Conservation (phyloP, 2,113 vertebrate species). For the Oxyruncus cristatus region DNA sequence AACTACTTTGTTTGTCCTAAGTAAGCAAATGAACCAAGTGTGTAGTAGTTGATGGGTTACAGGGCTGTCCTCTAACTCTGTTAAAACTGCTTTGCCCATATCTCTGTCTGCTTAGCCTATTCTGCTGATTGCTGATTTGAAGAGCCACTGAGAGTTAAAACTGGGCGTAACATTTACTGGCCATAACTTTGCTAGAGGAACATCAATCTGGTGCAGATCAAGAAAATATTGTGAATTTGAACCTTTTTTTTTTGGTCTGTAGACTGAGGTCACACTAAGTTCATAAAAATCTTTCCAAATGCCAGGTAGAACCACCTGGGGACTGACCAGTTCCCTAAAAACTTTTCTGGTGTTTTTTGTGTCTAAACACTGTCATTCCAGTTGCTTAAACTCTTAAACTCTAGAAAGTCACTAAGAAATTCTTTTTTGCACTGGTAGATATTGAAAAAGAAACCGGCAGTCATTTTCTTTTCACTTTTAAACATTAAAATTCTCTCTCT, state of each 20-base stretch:
- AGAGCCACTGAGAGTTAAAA: background rate
- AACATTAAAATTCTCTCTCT: background rate
- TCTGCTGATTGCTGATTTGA: background rate
- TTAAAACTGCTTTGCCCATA: background rate
- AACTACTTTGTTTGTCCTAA: background rate
- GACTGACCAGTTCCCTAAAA: background rate
- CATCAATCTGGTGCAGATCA: background rate
- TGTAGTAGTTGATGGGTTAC: background rate
- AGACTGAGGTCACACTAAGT: background rate
- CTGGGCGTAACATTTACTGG: background rate
- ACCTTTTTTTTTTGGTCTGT: background rate
- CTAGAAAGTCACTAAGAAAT: background rate
- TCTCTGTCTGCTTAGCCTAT: background rate
- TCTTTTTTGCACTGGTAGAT: background rate
- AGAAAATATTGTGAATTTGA: background rate
- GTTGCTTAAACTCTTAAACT: background rate
- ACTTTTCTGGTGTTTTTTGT: background rate
- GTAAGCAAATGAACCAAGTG: background rate
- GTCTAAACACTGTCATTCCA: background rate
- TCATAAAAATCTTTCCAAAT: background rate
- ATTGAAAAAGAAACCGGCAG: background rate
- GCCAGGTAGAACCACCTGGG: background rate
- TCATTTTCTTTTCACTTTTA: background rate
- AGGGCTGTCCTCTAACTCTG: background rate
- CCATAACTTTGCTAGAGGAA: background rate